Evolutionary conservation across 2,113 vertebrate genomes (phyloP), one percentile per base, ranked within the genome.

Genomic region (Dasyprocta punctata): DNA sequence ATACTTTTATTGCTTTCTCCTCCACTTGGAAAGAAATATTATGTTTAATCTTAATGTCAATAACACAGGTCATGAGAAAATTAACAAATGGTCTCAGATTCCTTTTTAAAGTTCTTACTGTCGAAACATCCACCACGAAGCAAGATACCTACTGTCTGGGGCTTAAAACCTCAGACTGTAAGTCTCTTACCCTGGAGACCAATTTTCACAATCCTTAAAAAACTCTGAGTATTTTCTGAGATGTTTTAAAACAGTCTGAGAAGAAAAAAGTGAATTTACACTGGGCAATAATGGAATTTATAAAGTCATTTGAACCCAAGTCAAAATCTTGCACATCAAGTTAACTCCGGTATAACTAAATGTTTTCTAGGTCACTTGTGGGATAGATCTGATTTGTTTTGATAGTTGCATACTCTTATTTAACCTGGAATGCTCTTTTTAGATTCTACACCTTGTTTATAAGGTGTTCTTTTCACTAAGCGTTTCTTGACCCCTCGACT

Each of bases 31-130:
- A 82, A 77, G 95, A 87, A 97, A 95, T 80, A 49, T 20, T 17
- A 77, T 88, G 58, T 94, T 85, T 97, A 77, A 58, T 24, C 38
- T 95, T 78, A 92, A 89, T 61, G 82, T 97, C 96, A 98, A 96
- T 36, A 97, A 41, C 38, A 20, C 5, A 90, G 81, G 60, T 82
- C 94, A 83, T 98, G 97, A 94, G 98, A 98, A 97, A 97, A 90
- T 73, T 86, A 95, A 96, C 97, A 96, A 54, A 8, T 96, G 94
- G 44, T 85, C 90, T 94, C 49, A 73, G 24, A 26, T 86, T 77
- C 61, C 20, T 81, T 92, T 91, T 89, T 33, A 2, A 92, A 61
- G 13, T 44, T 28, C 90, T 96, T 44, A 19, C 26, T 36, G 49
- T 89, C 24, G 36, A 82, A 88, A 60, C 16, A 87, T 69, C 60